phyloP scores from a whole-genome alignment of 2,888 invertebrate species.

The Cephalotes varians region DNA sequence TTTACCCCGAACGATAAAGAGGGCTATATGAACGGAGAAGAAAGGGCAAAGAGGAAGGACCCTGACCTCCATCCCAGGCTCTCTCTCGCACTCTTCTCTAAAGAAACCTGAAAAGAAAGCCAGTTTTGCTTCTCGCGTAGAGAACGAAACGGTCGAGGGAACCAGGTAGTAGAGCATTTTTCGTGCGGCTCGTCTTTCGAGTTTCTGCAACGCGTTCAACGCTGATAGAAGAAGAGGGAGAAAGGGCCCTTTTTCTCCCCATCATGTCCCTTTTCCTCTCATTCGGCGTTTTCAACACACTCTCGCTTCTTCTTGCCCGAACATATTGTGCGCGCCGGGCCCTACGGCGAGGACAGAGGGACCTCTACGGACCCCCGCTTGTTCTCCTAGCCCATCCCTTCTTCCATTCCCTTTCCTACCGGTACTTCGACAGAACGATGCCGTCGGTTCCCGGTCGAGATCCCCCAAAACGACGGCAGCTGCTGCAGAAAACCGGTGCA shows the following conservation, averaged over 20 bases:
- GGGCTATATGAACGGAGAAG: slow-evolving; percentile 83
- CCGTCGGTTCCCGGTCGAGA: slow-evolving; percentile 73
- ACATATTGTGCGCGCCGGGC: slow-evolving; percentile 61
- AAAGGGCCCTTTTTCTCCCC: slow-evolving; percentile 45
- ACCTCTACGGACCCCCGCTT: slow-evolving; percentile 62
- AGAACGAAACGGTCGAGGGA: slow-evolving; percentile 57
- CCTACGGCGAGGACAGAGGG: slow-evolving; percentile 57
- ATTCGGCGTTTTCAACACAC: slow-evolving; percentile 32
- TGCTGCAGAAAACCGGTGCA: slow-evolving; percentile 83
- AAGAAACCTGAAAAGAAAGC: slow-evolving; percentile 72
- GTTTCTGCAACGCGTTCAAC: slow-evolving; percentile 68
- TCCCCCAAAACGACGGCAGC: slow-evolving; percentile 79
- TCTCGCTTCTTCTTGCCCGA: slow-evolving; percentile 52
- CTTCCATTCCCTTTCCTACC: slow-evolving; percentile 56
- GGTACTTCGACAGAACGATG: slow-evolving; percentile 60
- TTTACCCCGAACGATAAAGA: slow-evolving; percentile 19
- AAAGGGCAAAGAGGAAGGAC: slow-evolving; percentile 81
- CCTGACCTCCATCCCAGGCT: slow-evolving; percentile 77
- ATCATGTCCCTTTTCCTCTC: slow-evolving; percentile 35
- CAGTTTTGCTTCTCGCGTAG: slow-evolving; percentile 65
- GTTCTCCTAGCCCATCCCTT: slow-evolving; percentile 58
- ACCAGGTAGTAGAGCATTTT: slow-evolving; percentile 70
- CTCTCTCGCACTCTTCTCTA: slow-evolving; percentile 22
- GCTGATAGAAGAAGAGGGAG: slow-evolving; percentile 38
- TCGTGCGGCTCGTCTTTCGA: slow-evolving; percentile 70